Percentiles rank a stretch among this genome's conserved stretches.
These are phyloP conservation scores for Scleropages formosus DNA, from an alignment of 2,797 vertebrate species.

Conservation along the genomic window DNA sequence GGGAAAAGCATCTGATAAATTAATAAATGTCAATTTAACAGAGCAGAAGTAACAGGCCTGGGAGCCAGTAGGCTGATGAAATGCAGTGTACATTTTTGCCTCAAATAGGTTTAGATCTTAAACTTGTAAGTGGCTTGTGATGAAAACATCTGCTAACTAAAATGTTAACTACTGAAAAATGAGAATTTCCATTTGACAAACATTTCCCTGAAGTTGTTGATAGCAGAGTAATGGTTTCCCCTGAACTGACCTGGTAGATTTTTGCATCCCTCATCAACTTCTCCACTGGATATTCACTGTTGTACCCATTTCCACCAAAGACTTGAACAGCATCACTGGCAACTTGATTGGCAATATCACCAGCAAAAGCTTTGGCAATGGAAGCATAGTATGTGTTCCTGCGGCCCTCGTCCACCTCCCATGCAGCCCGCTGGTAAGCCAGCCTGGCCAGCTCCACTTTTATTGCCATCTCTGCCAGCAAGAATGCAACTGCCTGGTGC, in stretches of 20 bases:
- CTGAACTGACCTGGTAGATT: slow-evolving; percentile 87
- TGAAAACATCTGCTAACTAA: too few species aligned
- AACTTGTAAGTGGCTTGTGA: too few species aligned
- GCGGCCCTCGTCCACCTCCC: slow-evolving; percentile 84
- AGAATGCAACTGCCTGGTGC: slow-evolving; percentile 90
- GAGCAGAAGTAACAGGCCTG: too few species aligned
- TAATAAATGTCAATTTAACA: too few species aligned
- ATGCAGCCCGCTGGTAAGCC: slow-evolving; percentile 85
- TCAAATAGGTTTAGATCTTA: too few species aligned
- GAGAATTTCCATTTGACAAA: too few species aligned
- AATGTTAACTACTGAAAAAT: too few species aligned
- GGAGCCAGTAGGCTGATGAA: too few species aligned
- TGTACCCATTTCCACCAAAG: slow-evolving; percentile 94
- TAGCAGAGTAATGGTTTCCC: too few species aligned
- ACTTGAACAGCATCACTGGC: slow-evolving; percentile 88
- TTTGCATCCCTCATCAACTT: slow-evolving; percentile 97
- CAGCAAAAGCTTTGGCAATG: slow-evolving; percentile 89
- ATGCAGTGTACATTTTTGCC: too few species aligned
- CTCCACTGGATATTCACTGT: slow-evolving; percentile 94
- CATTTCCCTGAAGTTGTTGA: too few species aligned
- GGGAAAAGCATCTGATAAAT: too few species aligned
- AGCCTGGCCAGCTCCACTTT: slow-evolving; percentile 88
- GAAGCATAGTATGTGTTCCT: slow-evolving; percentile 90
- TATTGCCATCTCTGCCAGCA: slow-evolving; percentile 95
- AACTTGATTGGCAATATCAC: slow-evolving; percentile 89